phyloP scores from a whole-genome alignment of 2,888 invertebrate species.

The Caradrina kadenii region DNA sequence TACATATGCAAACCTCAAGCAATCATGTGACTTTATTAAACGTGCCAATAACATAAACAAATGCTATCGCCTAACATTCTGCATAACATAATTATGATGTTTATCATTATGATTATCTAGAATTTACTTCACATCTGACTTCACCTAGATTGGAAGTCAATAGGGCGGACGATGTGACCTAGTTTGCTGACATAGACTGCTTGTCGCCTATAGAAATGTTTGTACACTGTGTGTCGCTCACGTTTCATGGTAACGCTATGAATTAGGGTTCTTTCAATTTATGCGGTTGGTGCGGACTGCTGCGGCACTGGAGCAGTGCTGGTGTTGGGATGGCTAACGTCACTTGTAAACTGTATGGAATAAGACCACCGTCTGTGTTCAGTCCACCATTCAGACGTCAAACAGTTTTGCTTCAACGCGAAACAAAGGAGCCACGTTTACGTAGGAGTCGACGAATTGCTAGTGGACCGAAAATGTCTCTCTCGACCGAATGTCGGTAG shows the following conservation, averaged over 20 bases:
- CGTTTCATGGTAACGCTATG: neutral
- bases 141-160: constrained; percentile 57
- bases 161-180: constrained; percentile 60
- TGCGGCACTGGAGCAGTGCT: no score
- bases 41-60: constrained; percentile 45
- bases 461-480: neutral
- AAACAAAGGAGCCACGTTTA: neutral
- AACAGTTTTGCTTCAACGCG: neutral
- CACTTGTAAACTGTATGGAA: no score
- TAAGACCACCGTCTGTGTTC: no score
- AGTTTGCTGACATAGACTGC: constrained; percentile 73
- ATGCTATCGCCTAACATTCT: constrained; percentile 36
- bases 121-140: constrained; percentile 58
- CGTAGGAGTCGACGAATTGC: neutral
- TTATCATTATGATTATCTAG: constrained; percentile 61
- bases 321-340: no score
- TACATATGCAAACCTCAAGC: constrained; percentile 2
- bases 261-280: neutral
- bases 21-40: constrained; percentile 41
- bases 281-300: no score
- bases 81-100: constrained; percentile 40
- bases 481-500: no score
- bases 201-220: constrained; percentile 69
- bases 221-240: constrained; percentile 11
- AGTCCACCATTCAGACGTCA: no score